These are phyloP conservation scores for Pseudomugil gertrudae DNA, from an alignment of 2,797 vertebrate genomes.

Conservation along the genomic window DNA sequence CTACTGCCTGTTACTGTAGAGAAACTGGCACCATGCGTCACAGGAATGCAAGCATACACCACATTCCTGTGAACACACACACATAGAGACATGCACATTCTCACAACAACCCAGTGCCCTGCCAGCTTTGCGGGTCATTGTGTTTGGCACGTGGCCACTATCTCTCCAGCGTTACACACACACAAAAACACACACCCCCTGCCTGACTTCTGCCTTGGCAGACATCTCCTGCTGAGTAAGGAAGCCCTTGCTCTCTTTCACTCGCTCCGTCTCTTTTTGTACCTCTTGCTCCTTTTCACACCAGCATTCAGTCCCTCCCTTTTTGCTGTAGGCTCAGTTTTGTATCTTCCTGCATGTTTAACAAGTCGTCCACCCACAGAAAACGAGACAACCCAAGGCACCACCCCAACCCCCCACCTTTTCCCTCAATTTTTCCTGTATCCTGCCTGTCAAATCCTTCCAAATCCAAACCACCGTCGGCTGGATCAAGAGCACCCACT, in stretches of 20 bases:
- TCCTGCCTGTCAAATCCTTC: conserved; percentile 29
- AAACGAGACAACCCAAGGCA: conserved; percentile 35
- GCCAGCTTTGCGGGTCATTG: conserved; percentile 82
- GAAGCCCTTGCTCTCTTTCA: conserved; percentile 54
- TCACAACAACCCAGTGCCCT: conserved; percentile 66
- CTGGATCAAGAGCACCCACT: conserved; percentile 29
- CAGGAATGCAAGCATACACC: conserved; percentile 77
- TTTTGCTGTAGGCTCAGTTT: conserved; percentile 43
- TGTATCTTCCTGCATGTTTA: conserved; percentile 35
- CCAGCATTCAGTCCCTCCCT: conserved; percentile 23
- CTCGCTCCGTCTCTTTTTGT: conserved; percentile 31
- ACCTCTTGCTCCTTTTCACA: conserved; percentile 44
- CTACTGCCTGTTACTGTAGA: conserved; percentile 80
- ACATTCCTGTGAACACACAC: conserved; percentile 49
- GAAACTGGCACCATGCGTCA: conserved; percentile 73
- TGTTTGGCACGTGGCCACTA: conserved; percentile 85
- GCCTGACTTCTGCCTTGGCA: conserved; percentile 76
- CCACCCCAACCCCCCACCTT: conserved; percentile 4
- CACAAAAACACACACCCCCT: conserved; percentile 54
- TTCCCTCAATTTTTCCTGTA: conserved; percentile 10
- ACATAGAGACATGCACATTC: conserved; percentile 12
- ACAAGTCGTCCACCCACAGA: conserved; percentile 35
- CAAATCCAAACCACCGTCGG: conserved; percentile 23
- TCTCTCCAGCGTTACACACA: conserved; percentile 49
- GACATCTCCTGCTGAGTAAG: conserved; percentile 80